Evolutionary conservation across 2,888 invertebrate genomes (phyloP), one percentile per base, ranked within the genome.

Genomic region (Endomychus coccineus): DNA sequence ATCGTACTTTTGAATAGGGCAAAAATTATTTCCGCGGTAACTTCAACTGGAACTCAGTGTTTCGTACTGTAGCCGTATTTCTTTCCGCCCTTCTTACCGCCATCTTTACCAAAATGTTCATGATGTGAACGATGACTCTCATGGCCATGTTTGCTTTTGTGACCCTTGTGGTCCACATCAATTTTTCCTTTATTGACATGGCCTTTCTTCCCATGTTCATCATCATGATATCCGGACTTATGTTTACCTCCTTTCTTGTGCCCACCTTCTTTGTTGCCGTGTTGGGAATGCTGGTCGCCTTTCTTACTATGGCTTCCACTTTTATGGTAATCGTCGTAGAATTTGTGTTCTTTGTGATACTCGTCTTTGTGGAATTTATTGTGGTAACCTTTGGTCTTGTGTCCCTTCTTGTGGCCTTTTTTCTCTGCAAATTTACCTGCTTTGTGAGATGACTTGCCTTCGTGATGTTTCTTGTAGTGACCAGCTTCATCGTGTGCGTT

Each of bases 311-410:
- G 80, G 44, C 79, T 75, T 1, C 82, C 83, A 34, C 77, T 76
- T 59, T 79, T 79, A 62, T 82, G 80, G 60, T 69, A 74, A 61
- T 81, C 80, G 49, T 82, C 82, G 64, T 83, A 83, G 69, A 83
- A 81, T 58, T 80, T 82, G 64, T 83, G 83, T 54, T 83, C 82
- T 53, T 79, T 82, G 58, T 81, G 78, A 64, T 77, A 83, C 59
- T 84, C 84, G 52, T 84, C 83, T 58, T 81, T 81, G 66, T 81
- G 81, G 62, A 81, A 80, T 49, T 80, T 81, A 66, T 84, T 81
- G 67, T 84, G 83, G 63, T 80, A 83, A 1, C 83, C 83, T 61
- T 80, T 81, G 2, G 80, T 81, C 58, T 82, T 82, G 55, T 83
- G 81, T 3, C 83, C 83, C 51, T 80, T 80, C 56, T 82, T 83